Conservation (phyloP, 1,140 invertebrate species). For the Marisa cornuarietis region DNA sequence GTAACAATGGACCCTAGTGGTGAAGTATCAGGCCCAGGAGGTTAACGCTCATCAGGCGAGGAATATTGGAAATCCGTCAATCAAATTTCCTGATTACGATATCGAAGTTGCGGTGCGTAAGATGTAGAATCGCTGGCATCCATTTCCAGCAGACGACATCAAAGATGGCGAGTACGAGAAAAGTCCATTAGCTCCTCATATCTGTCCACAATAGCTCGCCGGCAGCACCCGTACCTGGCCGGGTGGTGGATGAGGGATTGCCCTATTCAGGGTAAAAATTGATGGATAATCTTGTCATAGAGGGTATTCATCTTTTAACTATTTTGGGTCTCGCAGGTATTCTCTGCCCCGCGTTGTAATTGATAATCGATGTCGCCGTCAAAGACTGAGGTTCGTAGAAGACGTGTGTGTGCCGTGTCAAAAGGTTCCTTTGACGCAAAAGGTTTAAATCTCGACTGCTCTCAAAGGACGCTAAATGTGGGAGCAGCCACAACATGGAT, state of each 20-base stretch:
- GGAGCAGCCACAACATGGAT: no score
- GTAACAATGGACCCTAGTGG: conserved; percentile 12
- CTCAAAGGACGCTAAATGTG: neutral
- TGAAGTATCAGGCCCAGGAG: conserved; percentile 1
- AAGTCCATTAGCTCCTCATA: conserved; percentile 24
- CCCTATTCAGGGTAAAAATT: conserved; percentile 5
- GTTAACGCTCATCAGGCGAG: conserved; percentile 20
- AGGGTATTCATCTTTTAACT: conserved; percentile 23
- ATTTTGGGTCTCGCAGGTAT: neutral
- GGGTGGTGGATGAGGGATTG: conserved; percentile 21
- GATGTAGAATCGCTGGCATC: conserved; percentile 4
- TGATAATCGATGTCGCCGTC: conserved; percentile 8
- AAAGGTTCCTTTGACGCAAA: conserved; percentile 6
- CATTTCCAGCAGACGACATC: conserved; percentile 19
- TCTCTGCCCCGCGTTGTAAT: conserved; percentile 5
- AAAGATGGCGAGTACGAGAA: conserved; percentile 27
- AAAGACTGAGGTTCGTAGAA: conserved; percentile 1
- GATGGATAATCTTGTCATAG: conserved; percentile 28
- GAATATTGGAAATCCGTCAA: conserved; percentile 25
- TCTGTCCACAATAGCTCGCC: conserved; percentile 17
- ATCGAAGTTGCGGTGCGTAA: conserved; percentile 1
- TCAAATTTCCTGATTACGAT: conserved; percentile 24
- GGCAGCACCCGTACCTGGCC: conserved; percentile 1
- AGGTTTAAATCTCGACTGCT: neutral
- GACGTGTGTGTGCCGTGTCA: conserved; percentile 5